A percentile compares a stretch with the other conserved stretches of the same genome.
Conservation (phyloP, 2,888 invertebrate species). For the Silvanus unidentatus region DNA sequence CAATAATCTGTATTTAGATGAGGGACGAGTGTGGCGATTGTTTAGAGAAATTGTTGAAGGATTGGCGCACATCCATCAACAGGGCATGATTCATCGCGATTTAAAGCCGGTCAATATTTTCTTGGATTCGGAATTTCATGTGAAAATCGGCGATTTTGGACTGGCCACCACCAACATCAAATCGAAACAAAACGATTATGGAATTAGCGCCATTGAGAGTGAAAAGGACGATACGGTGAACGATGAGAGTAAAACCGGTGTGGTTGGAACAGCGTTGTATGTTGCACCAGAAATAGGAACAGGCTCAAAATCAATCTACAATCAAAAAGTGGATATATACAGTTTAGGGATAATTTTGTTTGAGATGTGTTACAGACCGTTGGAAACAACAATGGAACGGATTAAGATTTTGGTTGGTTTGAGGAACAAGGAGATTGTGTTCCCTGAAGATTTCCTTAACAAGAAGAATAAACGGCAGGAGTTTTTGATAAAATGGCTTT, state of each 20-base stretch:
- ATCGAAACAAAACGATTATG: constrained; percentile 30
- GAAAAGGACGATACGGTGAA: constrained; percentile 37
- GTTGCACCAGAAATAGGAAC: constrained; percentile 87
- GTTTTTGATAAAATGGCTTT: constrained; percentile 63
- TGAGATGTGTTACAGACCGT: constrained; percentile 87
- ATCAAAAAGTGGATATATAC: constrained; percentile 74
- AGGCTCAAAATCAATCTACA: constrained; percentile 68
- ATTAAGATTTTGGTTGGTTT: constrained; percentile 69
- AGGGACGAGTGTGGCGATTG: constrained; percentile 79
- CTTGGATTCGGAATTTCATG: constrained; percentile 88
- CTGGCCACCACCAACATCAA: constrained; percentile 72
- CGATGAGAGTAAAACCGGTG: constrained; percentile 61
- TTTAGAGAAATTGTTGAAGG: constrained; percentile 93
- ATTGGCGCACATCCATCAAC: constrained; percentile 85
- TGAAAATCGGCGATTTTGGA: constrained; percentile 98
- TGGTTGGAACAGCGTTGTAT: constrained; percentile 92
- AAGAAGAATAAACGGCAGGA: constrained; percentile 52
- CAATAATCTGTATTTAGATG: constrained; percentile 67
- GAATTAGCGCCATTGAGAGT: constrained; percentile 29
- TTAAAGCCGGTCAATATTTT: constrained; percentile 91
- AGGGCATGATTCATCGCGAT: constrained; percentile 83
- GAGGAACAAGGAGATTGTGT: constrained; percentile 59
- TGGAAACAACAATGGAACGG: constrained; percentile 86
- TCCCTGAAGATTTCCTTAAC: constrained; percentile 64
- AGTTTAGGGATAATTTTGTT: constrained; percentile 83